Percentiles rank a stretch among this genome's conserved stretches.
These are phyloP conservation scores for Hypocryptadius cinnamomeus DNA, from an alignment of 2,113 vertebrate genomes.

Conservation along the genomic window DNA sequence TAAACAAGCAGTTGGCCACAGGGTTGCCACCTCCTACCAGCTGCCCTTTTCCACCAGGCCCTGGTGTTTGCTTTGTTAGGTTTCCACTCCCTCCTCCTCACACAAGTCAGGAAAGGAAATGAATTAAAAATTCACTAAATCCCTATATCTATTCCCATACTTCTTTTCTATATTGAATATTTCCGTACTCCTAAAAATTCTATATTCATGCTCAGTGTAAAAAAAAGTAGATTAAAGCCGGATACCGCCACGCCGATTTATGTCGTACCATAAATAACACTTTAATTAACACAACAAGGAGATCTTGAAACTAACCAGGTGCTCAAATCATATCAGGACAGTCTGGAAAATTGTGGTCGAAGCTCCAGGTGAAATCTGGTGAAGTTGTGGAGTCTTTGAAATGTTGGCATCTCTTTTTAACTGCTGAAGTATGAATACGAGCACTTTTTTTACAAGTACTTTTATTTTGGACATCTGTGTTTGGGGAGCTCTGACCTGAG, in stretches of 20 bases:
- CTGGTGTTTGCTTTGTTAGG: not conserved
- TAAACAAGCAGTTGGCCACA: constrained; percentile 27
- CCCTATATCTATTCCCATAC: not conserved
- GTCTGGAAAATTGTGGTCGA: not conserved
- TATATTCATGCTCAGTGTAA: not conserved
- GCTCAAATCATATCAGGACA: not conserved
- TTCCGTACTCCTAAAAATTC: not conserved
- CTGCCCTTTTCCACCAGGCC: not conserved
- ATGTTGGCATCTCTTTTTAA: not conserved
- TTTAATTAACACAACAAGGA: not conserved
- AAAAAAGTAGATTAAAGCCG: not conserved
- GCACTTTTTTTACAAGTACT: not conserved
- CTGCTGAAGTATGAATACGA: not conserved
- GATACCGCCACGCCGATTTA: rapidly evolving
- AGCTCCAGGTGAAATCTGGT: not conserved
- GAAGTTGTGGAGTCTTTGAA: not conserved
- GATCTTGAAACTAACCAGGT: not conserved
- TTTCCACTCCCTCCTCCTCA: not conserved
- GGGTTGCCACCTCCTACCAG: not conserved
- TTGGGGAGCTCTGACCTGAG: not conserved
- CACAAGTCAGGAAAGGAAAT: not conserved
- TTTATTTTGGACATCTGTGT: not conserved
- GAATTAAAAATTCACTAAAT: not conserved
- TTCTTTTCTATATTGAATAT: not conserved
- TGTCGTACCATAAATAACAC: rapidly evolving